These are phyloP conservation scores for Danionella cerebrum DNA, from an alignment of 2,113 vertebrate species.

Conservation along the genomic window DNA sequence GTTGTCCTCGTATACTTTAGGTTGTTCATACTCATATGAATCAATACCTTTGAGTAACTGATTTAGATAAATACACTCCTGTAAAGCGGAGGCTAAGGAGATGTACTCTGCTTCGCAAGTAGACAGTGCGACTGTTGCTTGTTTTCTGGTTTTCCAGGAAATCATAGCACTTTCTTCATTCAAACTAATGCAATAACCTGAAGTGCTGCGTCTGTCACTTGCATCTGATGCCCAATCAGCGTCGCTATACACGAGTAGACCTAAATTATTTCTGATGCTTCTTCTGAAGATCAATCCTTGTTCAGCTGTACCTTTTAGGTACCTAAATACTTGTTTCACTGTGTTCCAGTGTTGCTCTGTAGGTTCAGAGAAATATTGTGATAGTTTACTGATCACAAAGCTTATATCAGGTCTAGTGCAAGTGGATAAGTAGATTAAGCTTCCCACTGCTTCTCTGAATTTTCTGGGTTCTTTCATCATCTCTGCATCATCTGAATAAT, in stretches of 20 bases:
- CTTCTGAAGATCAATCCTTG: not conserved
- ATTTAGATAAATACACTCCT: not conserved
- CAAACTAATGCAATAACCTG: not conserved
- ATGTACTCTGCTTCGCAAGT: not conserved
- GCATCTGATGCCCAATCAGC: not conserved
- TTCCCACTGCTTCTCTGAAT: no score
- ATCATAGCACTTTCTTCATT: not conserved
- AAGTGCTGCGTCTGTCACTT: not conserved
- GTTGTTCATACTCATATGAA: not conserved
- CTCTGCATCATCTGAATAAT: no score
- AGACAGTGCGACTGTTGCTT: not conserved
- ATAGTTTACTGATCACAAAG: no score
- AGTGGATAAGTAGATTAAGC: no score
- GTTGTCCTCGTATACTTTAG: not conserved
- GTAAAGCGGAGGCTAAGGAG: not conserved
- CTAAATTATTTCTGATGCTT: not conserved
- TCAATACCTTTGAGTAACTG: not conserved
- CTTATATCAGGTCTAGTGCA: no score
- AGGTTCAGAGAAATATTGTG: no score
- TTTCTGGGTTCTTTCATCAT: no score
- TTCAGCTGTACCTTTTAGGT: no score
- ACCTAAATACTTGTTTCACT: no score
- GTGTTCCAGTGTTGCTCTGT: no score
- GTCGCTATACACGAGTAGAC: not conserved
- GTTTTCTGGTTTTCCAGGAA: constrained; percentile 10